phyloP scores from a whole-genome alignment of 2,888 invertebrate species.

The Ophion obscuratus region DNA sequence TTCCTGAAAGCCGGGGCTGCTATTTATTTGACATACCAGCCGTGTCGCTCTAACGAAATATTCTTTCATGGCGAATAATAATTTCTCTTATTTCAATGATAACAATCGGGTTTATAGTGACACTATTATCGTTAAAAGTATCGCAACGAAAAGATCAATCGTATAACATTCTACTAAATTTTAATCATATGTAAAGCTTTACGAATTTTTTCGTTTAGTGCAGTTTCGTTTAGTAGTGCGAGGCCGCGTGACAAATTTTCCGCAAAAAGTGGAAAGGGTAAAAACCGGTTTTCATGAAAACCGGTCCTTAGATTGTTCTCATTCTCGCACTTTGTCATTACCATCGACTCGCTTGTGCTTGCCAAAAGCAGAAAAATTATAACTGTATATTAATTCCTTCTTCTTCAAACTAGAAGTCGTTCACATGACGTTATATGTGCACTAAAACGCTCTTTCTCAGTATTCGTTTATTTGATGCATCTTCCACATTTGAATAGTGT shows the following conservation, averaged over 20 bases:
- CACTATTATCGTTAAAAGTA: background rate
- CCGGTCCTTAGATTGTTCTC: slow-evolving; percentile 26
- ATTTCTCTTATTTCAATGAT: background rate
- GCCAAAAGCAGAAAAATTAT: background rate
- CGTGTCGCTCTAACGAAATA: background rate
- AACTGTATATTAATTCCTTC: background rate
- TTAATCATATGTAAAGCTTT: background rate
- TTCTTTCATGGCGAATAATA: background rate
- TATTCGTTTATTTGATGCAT: background rate
- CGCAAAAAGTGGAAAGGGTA: background rate
- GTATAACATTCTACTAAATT: background rate
- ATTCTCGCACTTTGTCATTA: slow-evolving; percentile 6
- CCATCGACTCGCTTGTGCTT: slow-evolving; percentile 39
- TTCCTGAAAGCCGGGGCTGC: background rate
- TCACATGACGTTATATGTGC: background rate
- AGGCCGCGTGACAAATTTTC: background rate
- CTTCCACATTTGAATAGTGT: background rate
- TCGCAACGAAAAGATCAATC: background rate
- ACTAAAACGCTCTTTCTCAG: background rate
- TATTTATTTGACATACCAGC: background rate
- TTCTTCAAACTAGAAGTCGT: background rate
- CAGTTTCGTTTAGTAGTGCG: too few relatives aligned
- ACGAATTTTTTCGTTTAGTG: background rate
- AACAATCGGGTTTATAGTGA: background rate
- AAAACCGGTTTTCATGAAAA: slow-evolving; percentile 46